A percentile compares a stretch with the other conserved stretches of the same genome.
These are phyloP conservation scores for Pammene aurita DNA, from an alignment of 2,888 invertebrate species.

Conservation along the genomic window DNA sequence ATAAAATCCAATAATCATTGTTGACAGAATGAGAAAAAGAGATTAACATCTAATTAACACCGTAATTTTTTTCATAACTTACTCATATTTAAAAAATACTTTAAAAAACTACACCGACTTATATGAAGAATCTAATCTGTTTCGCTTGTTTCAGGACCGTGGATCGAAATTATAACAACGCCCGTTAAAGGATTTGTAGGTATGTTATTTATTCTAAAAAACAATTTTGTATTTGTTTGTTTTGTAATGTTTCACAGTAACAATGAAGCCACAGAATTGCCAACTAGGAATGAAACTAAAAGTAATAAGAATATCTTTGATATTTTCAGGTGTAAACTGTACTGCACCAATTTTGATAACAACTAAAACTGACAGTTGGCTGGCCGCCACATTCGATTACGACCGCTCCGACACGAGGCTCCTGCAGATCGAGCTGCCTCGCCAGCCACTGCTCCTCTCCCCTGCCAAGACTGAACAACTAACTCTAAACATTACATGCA, in stretches of 20 bases:
- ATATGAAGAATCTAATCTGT: too few relatives aligned
- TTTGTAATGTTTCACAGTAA: too few relatives aligned
- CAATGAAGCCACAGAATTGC: too few relatives aligned
- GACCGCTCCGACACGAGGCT: slow-evolving; percentile 57
- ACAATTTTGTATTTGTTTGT: neutral
- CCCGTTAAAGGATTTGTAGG: slow-evolving; percentile 70
- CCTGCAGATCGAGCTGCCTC: slow-evolving; percentile 67
- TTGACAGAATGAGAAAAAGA: too few relatives aligned
- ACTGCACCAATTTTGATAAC: slow-evolving; percentile 61
- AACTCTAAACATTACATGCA: slow-evolving; percentile 64
- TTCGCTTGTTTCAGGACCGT: slow-evolving; percentile 63
- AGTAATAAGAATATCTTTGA: neutral
- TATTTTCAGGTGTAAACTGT: slow-evolving; percentile 62
- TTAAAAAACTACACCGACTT: too few relatives aligned
- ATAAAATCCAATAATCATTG: neutral
- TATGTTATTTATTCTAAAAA: slow-evolving; percentile 50
- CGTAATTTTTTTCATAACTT: too few relatives aligned
- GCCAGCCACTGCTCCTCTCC: slow-evolving; percentile 66
- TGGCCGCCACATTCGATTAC: slow-evolving; percentile 69
- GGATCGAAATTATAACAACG: slow-evolving; percentile 65
- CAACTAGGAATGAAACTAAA: too few relatives aligned
- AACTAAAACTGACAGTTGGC: slow-evolving; percentile 68
- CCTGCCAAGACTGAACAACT: slow-evolving; percentile 69
- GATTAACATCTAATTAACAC: too few relatives aligned
- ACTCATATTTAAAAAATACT: too few relatives aligned